Percentiles rank a stretch among this genome's conserved stretches.
These are phyloP conservation scores for Pelosia muscerda DNA, from an alignment of 2,888 invertebrate genomes.

Conservation along the genomic window DNA sequence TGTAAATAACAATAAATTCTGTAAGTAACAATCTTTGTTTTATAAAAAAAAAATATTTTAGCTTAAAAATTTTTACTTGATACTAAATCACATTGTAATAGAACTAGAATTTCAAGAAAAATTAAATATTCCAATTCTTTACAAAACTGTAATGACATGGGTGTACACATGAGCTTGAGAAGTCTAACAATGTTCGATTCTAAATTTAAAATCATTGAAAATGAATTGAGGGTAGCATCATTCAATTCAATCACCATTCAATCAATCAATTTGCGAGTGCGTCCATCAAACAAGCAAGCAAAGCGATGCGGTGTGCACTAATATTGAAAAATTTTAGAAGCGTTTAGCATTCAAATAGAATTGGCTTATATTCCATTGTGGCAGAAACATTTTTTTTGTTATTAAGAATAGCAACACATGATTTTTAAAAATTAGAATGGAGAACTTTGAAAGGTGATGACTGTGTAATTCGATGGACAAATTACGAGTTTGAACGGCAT, in stretches of 20 bases:
- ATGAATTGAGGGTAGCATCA: conserved; percentile 31
- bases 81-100: neutral
- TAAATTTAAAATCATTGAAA: conserved; percentile 27
- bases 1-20: too few species aligned
- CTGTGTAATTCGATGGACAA: too few species aligned
- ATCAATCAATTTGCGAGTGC: conserved; percentile 29
- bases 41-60: too few species aligned
- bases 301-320: conserved; percentile 71
- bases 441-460: neutral
- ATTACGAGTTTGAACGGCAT: too few species aligned
- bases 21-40: too few species aligned
- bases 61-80: neutral
- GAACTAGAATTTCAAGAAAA: neutral
- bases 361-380: conserved; percentile 46
- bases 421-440: neutral
- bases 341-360: conserved; percentile 54
- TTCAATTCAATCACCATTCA: conserved; percentile 13
- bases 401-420: neutral
- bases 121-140: neutral
- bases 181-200: neutral
- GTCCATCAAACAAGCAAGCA: conserved; percentile 59
- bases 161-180: neutral
- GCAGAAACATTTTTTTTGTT: conserved; percentile 63
- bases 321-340: conserved; percentile 58
- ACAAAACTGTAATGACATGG: neutral